Percentiles rank a stretch among this genome's conserved stretches.
These are phyloP conservation scores for Bucorvus abyssinicus DNA, from an alignment of 2,797 vertebrate genomes.

Conservation along the genomic window DNA sequence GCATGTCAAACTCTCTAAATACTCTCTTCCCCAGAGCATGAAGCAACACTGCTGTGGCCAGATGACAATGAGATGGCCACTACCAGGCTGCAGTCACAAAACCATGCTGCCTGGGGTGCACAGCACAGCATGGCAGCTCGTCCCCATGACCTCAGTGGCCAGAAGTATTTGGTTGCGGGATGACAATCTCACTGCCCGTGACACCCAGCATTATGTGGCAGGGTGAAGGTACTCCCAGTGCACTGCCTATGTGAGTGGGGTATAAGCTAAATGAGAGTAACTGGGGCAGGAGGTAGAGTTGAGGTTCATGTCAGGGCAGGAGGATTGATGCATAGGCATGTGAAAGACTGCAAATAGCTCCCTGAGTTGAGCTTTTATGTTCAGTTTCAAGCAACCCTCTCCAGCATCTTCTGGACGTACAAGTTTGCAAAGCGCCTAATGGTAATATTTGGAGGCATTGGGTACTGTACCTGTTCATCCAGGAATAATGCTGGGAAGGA, in stretches of 20 bases:
- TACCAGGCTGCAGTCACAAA: background rate
- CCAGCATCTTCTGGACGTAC: background rate
- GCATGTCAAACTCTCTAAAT: background rate
- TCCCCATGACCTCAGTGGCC: background rate
- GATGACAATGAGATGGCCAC: background rate
- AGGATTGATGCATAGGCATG: background rate
- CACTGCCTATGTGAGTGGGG: background rate
- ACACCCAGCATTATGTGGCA: accelerated
- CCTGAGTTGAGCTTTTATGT: background rate
- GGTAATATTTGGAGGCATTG: background rate
- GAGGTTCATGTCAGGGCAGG: background rate
- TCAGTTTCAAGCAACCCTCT: background rate
- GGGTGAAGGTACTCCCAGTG: background rate
- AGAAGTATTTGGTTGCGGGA: background rate
- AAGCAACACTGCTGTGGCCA: background rate
- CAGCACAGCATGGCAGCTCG: background rate
- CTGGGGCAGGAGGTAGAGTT: background rate
- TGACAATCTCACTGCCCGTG: background rate
- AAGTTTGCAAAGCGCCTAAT: background rate
- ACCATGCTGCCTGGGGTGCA: background rate
- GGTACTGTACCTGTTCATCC: background rate
- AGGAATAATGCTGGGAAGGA: background rate
- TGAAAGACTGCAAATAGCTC: background rate
- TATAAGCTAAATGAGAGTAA: background rate
- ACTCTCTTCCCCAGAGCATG: accelerated